Base-by-base conservation (phyloP, 2,113 vertebrate species). In the Leucoraja erinaceus region DNA sequence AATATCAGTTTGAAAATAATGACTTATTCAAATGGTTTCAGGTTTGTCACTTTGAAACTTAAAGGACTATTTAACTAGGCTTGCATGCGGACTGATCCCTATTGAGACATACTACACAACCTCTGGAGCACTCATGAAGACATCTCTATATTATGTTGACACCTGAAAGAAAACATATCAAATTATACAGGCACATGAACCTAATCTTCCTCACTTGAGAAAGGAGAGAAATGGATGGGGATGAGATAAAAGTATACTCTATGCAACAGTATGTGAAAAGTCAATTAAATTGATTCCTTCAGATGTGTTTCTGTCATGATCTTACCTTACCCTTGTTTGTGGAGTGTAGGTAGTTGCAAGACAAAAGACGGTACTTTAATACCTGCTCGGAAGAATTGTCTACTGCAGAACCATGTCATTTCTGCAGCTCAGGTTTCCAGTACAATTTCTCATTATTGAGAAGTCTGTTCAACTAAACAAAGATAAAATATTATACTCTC, bases 21-120 rank as follows among this genome's bases (percentile, higher is more conserved):
- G 28, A 88, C 59, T 88, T 88, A 88, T 88, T 88, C 59, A 88
- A 88, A 88, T 61, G 18, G 56, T 88, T 88, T 61, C 83, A 88
- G 59, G 59, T 88, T 63, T 88, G 83, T 63, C 83, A 31, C 59
- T 88, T 18, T 88, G 28, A 88, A 66, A 63, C 61, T 63, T 88
- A 63, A 66, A 88, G 83, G 83, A 66, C 56, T 31, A 88, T 33
- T 88, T 63, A 63, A 66, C 28, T 31, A 88, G 25, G n/a, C 59
- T 63, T 63, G 63, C 28, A 63, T 28, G 31, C 31, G 7, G 6
- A 66, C 59, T 25, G 63, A 66, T 6, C n/a, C 83, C 59, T 63
- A 63, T 66, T 66, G 59, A 88, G 61, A 88, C 28, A 31, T 63
- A 31, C 28, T 31, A 66, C 12, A 63, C 83, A 66, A 88, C 1